Evolutionary conservation across 2,888 invertebrate genomes (phyloP).

Genomic region (Pinctada fucata): DNA sequence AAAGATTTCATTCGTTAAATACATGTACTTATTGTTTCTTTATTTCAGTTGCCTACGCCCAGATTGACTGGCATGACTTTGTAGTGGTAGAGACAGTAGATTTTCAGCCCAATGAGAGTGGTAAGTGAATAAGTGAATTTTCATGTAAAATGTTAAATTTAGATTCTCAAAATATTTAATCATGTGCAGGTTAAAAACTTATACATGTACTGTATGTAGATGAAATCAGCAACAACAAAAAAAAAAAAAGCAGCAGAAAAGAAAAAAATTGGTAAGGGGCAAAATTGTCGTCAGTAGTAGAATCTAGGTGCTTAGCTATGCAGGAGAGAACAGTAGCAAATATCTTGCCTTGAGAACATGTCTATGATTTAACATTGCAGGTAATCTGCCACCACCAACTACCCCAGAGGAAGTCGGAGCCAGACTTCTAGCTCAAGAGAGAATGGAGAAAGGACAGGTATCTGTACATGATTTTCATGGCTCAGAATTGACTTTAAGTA

Average conservation of each 20-base stretch:
- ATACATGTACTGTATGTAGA: no score
- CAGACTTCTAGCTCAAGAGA: slow-evolving; percentile 89
- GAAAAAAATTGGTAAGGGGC: no score
- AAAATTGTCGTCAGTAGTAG: no score
- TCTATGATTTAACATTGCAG: slow-evolving; percentile 42
- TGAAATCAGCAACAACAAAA: no score
- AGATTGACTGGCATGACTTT: slow-evolving; percentile 99
- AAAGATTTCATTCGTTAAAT: no score
- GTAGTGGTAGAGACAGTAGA: slow-evolving; percentile 99
- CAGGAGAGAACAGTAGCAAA: no score
- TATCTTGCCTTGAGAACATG: no score
- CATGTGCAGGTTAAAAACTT: neutral
- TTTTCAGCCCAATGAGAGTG: slow-evolving; percentile 95
- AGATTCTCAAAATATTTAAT: neutral
- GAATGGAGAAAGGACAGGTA: slow-evolving; percentile 66
- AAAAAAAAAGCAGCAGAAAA: no score
- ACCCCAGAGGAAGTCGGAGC: slow-evolving; percentile 98
- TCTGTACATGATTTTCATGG: neutral
- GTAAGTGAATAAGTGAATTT: slow-evolving; percentile 38
- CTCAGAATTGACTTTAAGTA: no score
- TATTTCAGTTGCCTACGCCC: slow-evolving; percentile 85
- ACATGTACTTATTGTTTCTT: no score
- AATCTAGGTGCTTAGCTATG: no score
- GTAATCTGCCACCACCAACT: slow-evolving; percentile 96
- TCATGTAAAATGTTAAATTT: no score